These are phyloP conservation scores for Chloroceryle aenea DNA, from an alignment of 2,113 vertebrate species.

Conservation along the genomic window DNA sequence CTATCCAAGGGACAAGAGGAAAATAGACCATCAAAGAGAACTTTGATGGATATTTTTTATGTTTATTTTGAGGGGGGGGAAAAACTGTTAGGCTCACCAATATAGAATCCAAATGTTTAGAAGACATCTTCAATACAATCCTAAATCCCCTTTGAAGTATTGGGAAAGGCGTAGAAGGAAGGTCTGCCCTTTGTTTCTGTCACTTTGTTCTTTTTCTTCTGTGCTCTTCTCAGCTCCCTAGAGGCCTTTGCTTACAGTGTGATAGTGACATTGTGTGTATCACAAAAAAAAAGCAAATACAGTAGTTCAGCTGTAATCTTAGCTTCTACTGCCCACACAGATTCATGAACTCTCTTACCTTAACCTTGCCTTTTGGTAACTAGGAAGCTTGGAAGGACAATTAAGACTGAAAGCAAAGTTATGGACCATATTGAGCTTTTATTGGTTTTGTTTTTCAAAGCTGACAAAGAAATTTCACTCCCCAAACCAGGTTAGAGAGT, in stretches of 20 bases:
- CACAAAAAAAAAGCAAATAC: background rate
- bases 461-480: background rate
- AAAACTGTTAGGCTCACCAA: background rate
- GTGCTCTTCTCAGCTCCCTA: background rate
- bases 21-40: background rate
- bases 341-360: background rate
- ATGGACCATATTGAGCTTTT: background rate
- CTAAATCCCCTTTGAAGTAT: background rate
- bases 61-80: background rate
- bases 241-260: background rate
- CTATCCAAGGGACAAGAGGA: background rate
- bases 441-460: background rate
- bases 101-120: background rate
- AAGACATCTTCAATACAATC: background rate
- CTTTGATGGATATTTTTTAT: background rate
- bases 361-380: background rate
- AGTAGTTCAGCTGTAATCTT: background rate
- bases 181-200: slow-evolving; percentile 22
- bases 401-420: background rate
- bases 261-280: background rate
- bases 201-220: background rate
- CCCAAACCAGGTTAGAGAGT: background rate
- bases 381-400: background rate
- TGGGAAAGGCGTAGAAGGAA: background rate
- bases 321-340: background rate